Evolutionary conservation across 2,113 vertebrate species (phyloP).

Genomic region (Microcebus griseorufus): DNA sequence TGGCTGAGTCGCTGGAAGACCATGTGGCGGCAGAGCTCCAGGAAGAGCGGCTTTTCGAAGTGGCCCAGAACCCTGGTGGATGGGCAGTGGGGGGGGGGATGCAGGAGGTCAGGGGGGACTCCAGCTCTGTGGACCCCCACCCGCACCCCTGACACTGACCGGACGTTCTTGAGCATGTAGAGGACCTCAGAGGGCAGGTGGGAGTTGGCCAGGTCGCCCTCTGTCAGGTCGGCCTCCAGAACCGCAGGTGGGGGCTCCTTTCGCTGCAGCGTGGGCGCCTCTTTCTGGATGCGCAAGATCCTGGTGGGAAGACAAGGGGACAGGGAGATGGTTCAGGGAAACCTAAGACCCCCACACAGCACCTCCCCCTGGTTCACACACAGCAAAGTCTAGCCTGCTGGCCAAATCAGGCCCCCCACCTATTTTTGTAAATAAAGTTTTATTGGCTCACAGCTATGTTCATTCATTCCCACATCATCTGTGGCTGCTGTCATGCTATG

Average conservation of each 20-base stretch:
- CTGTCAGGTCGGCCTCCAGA: conserved; percentile 93
- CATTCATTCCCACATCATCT: neutral
- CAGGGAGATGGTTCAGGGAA: neutral
- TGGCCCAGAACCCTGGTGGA: conserved; percentile 92
- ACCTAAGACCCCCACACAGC: neutral
- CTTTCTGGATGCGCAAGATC: conserved; percentile 94
- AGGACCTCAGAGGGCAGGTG: conserved; percentile 97
- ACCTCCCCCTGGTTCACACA: neutral
- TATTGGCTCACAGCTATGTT: neutral
- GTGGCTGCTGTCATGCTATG: neutral
- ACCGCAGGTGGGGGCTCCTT: conserved; percentile 94
- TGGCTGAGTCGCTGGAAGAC: conserved; percentile 94
- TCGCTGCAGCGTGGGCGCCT: conserved; percentile 92
- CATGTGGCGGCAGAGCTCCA: conserved; percentile 97
- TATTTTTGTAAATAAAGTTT: neutral
- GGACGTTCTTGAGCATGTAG: conserved; percentile 98
- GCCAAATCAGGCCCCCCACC: neutral
- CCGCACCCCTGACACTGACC: conserved; percentile 83
- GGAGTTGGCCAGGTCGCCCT: conserved; percentile 95
- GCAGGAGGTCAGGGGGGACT: neutral
- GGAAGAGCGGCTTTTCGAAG: conserved; percentile 97
- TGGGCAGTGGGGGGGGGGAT: neutral
- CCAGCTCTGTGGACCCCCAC: neutral
- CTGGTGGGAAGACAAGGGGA: conserved; percentile 64
- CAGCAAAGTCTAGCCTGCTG: neutral